These are phyloP conservation scores for Champsocephalus esox DNA, from an alignment of 2,797 vertebrate genomes.

Conservation along the genomic window DNA sequence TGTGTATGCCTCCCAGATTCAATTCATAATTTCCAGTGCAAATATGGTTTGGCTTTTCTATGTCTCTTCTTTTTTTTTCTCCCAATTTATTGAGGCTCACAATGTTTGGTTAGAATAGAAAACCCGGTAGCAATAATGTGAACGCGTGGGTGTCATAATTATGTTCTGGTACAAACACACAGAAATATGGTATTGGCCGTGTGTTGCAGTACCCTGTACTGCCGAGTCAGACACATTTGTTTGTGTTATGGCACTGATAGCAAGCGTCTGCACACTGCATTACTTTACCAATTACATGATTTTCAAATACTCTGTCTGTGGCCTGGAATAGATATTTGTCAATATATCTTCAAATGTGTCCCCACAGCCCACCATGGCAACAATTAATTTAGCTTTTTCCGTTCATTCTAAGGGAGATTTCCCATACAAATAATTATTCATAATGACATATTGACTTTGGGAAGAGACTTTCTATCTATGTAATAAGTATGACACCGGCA, in stretches of 20 bases:
- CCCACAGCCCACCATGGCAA: constrained; percentile 13
- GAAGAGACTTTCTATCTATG: constrained; percentile 53
- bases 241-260: constrained; percentile 60
- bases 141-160: constrained; percentile 81
- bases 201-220: constrained; percentile 38
- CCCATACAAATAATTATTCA: constrained; percentile 56
- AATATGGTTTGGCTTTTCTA: constrained; percentile 78
- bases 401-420: constrained; percentile 36
- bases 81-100: constrained; percentile 74
- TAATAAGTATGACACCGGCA: constrained; percentile 62
- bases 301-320: constrained; percentile 44
- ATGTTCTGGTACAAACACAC: constrained; percentile 74
- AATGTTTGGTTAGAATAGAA: constrained; percentile 75
- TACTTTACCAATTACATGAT: constrained; percentile 62
- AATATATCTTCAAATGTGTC: constrained; percentile 33
- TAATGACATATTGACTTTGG: constrained; percentile 58
- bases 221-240: constrained; percentile 60
- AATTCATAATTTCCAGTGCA: constrained; percentile 82
- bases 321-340: constrained; percentile 40
- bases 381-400: constrained; percentile 37
- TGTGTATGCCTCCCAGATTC: constrained; percentile 72
- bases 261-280: constrained; percentile 55
- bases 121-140: constrained; percentile 74
- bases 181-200: constrained; percentile 63
- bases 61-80: constrained; percentile 44